Percentiles rank a stretch among this genome's conserved stretches.
These are phyloP conservation scores for Torymus texanus DNA, from an alignment of 2,888 invertebrate genomes.

Conservation along the genomic window DNA sequence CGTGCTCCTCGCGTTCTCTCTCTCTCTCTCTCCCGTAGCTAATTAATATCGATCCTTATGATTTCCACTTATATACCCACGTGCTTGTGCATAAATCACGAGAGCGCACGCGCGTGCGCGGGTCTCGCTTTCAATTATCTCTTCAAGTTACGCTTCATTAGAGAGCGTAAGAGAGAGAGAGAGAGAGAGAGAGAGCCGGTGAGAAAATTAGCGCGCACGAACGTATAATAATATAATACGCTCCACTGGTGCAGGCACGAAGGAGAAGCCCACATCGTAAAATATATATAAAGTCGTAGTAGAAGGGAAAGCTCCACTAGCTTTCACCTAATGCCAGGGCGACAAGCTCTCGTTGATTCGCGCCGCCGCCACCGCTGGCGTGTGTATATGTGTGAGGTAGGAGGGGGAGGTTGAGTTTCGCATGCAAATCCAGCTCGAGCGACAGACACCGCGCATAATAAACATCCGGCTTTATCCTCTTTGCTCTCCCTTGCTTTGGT, in stretches of 20 bases:
- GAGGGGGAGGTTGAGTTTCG: neutral
- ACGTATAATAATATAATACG: neutral
- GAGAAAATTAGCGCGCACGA: conserved; percentile 25
- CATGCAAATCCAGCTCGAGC: no score
- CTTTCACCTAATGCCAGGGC: conserved; percentile 8
- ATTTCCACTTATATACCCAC: neutral
- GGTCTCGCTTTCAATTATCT: conserved; percentile 46
- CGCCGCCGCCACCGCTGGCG: no score
- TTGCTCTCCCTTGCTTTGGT: neutral
- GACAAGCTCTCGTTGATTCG: conserved; percentile 12
- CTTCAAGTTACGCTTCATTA: conserved; percentile 44
- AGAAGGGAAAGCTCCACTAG: neutral
- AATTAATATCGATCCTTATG: conserved; percentile 43
- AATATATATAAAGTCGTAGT: neutral
- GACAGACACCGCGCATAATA: conserved; percentile 16
- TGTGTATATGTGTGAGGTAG: neutral
- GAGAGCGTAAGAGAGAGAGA: conserved; percentile 27
- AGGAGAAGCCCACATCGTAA: no score
- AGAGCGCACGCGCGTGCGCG: conserved; percentile 2
- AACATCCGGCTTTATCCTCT: conserved; percentile 37
- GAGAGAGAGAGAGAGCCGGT: neutral
- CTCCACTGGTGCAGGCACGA: no score
- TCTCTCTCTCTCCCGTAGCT: neutral
- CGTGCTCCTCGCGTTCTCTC: no score
- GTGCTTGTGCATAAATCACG: conserved; percentile 44